Percentiles rank a stretch among this genome's conserved stretches.
These are phyloP conservation scores for Diachasmimorpha longicaudata DNA, from an alignment of 1,140 invertebrate species.

Conservation along the genomic window DNA sequence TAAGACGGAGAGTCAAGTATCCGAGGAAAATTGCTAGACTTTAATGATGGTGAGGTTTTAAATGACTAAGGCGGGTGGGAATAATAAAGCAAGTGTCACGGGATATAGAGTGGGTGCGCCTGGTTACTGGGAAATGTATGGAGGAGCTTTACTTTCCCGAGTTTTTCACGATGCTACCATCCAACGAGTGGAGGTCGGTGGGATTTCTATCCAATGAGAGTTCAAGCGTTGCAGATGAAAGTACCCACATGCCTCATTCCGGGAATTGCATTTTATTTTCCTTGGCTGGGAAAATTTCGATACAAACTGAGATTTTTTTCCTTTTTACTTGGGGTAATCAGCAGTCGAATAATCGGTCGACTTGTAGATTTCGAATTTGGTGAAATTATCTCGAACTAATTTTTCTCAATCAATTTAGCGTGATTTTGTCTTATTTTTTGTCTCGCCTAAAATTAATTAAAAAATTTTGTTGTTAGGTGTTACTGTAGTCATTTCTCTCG, in stretches of 20 bases:
- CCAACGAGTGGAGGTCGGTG: neutral
- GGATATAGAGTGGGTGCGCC: neutral
- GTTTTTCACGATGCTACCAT: neutral
- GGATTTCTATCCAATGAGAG: neutral
- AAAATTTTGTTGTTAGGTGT: no score
- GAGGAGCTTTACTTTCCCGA: neutral
- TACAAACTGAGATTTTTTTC: neutral
- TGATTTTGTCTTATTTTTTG: no score
- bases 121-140: neutral
- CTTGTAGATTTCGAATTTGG: no score
- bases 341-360: no score
- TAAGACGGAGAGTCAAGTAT: slow-evolving; percentile 12
- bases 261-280: neutral
- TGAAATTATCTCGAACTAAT: no score
- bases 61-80: slow-evolving; percentile 27
- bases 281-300: neutral
- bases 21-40: slow-evolving; percentile 21
- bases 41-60: slow-evolving; percentile 38
- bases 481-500: no score
- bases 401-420: no score
- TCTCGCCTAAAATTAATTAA: no score
- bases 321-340: no score
- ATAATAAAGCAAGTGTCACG: slow-evolving; percentile 36
- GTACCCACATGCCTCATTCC: neutral
- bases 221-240: neutral